Evolutionary conservation across 2,113 vertebrate genomes (phyloP), one percentile per base, ranked within the genome.

Genomic region (Cavia porcellus): DNA sequence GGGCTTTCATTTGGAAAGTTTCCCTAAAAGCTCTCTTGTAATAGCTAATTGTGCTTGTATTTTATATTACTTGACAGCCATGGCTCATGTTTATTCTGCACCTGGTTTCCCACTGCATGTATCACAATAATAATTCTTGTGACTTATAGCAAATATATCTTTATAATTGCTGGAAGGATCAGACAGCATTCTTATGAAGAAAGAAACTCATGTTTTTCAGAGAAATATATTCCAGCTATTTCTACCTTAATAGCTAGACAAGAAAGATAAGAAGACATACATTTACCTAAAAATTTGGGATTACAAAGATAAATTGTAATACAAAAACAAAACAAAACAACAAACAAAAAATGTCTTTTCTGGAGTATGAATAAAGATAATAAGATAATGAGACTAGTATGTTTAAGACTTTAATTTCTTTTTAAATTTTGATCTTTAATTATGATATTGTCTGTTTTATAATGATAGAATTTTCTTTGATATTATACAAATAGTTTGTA

Each of bases 1-100:
- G 70, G 25, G 22, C 94, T 98, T 96, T 93, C 90, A 92, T 89
- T 96, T 98, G 97, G 96, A 98, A 97, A 95, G 70, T 96, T 96
- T 97, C 94, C 96, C 82, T 96, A 96, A 98, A 97, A 95, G 94
- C 97, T 96, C 81, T 95, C 95, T 92, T 95, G 72, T 95, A 96
- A 96, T 89, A 96, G 92, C 81, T 97, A 96, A 97, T 98, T 97
- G 90, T 89, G 45, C 77, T 96, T 95, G 92, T 97, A 93, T 97
- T 97, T 97, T 96, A 96, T 95, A 80, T 96, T 82, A 59, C 81
- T 86, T 95, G 97, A 98, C 95, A 97, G 62, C 19, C 32, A 59
- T 79, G 61, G 81, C 8, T 97, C 92, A 92, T 97, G 87, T 90
- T 97, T 97, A 90, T 95, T 97, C 94, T 92, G 88, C 70, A 97